phyloP scores from a whole-genome alignment of 2,113 vertebrate genomes.

The Tragelaphus buxtoni region DNA sequence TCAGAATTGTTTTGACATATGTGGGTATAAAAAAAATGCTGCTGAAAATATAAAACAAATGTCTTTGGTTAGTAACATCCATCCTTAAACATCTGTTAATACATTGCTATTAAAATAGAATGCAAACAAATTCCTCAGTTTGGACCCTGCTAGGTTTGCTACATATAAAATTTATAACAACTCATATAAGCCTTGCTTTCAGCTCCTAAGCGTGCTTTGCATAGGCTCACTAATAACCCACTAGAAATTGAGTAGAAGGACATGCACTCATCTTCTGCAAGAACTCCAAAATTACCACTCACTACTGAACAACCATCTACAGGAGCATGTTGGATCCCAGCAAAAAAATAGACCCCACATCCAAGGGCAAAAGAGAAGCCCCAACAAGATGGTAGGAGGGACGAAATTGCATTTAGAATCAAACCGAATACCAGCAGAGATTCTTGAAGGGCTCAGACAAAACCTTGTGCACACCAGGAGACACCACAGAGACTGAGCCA shows the following conservation, averaged over 20 bases:
- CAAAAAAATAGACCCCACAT: background rate
- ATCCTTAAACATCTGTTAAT: conserved; percentile 66
- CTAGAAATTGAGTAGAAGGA: background rate
- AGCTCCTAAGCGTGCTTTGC: background rate
- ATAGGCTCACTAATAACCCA: background rate
- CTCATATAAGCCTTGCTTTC: background rate
- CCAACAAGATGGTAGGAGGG: background rate
- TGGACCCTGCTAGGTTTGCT: conserved; percentile 20
- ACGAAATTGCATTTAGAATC: background rate
- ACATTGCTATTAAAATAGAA: conserved; percentile 10
- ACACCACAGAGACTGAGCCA: background rate
- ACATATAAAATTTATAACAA: background rate
- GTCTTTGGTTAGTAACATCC: conserved; percentile 39
- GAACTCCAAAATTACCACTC: background rate
- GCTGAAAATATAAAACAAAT: conserved; percentile 67
- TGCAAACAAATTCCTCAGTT: conserved; percentile 29
- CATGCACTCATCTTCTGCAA: background rate
- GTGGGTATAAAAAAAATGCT: conserved; percentile 23
- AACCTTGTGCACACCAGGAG: background rate
- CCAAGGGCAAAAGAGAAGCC: background rate
- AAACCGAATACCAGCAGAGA: background rate
- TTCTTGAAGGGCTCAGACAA: background rate
- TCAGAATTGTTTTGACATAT: conserved; percentile 48
- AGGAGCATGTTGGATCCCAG: background rate
- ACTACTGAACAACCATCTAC: background rate